phyloP scores from a whole-genome alignment of 1,140 invertebrate genomes.

The Atta cephalotes region DNA sequence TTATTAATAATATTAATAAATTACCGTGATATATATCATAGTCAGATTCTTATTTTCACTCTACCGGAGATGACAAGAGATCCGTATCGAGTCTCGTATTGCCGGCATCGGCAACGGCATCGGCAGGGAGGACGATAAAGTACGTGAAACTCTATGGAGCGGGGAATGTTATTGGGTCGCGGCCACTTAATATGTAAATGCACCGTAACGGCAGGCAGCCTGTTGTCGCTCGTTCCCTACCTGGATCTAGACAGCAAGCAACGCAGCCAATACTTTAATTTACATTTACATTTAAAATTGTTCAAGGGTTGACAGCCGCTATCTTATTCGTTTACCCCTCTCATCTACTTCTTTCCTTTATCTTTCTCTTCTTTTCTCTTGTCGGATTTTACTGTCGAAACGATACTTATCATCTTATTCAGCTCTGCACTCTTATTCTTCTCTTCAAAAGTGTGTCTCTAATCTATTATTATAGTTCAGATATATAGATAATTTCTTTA shows the following conservation, averaged over 20 bases:
- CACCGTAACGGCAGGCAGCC: conserved; percentile 58
- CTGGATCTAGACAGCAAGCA: conserved; percentile 74
- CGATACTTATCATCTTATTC: neutral
- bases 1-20: neutral
- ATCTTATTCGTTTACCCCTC: conserved; percentile 68
- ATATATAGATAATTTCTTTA: neutral
- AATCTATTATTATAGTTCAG: neutral
- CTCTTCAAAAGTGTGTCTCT: neutral
- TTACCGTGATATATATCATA: neutral
- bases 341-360: conserved; percentile 42
- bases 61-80: neutral
- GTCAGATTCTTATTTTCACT: conserved; percentile 41
- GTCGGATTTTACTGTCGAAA: neutral
- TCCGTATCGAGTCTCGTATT: conserved; percentile 11
- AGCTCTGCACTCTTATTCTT: neutral
- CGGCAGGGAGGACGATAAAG: conserved; percentile 40
- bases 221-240: conserved; percentile 72
- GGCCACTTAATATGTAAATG: conserved; percentile 86
- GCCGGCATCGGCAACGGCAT: neutral
- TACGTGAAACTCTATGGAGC: conserved; percentile 77
- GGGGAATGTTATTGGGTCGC: conserved; percentile 84
- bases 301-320: conserved; percentile 82
- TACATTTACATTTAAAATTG: conserved; percentile 86
- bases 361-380: neutral
- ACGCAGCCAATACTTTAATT: conserved; percentile 85